phyloP scores from a whole-genome alignment of 2,797 vertebrate species.

The Cuculus canorus region DNA sequence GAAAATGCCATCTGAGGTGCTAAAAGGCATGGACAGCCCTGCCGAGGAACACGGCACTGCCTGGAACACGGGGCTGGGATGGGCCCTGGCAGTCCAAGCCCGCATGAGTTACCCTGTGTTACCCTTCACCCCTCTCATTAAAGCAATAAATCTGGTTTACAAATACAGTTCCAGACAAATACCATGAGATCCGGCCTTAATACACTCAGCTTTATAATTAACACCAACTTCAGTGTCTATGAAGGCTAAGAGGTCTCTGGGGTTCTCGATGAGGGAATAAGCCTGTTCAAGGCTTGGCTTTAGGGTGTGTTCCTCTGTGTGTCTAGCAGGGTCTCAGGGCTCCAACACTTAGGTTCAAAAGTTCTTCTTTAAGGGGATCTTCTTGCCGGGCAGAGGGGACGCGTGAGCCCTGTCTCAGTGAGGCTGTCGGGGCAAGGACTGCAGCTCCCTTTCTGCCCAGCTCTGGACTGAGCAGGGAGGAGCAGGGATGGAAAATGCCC shows the following conservation, averaged over 20 bases:
- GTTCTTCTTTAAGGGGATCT: neutral
- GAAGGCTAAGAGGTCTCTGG: slow-evolving; percentile 31
- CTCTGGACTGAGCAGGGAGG: neutral
- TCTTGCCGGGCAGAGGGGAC: fast-evolving
- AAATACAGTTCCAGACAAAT: neutral
- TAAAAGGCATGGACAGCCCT: fast-evolving
- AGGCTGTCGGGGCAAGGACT: neutral
- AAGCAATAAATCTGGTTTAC: neutral
- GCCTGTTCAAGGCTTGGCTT: neutral
- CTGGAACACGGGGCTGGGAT: neutral
- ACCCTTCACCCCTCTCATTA: neutral
- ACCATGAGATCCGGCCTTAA: slow-evolving; percentile 6
- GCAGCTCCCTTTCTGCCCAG: neutral
- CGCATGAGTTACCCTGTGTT: fast-evolving
- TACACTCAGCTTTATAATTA: slow-evolving; percentile 26
- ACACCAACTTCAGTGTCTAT: neutral
- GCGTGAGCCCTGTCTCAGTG: fast-evolving
- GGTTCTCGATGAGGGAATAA: neutral
- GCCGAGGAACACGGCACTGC: neutral
- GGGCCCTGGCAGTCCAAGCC: neutral
- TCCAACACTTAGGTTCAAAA: neutral
- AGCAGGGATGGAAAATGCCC: slow-evolving; percentile 23
- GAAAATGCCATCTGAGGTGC: neutral
- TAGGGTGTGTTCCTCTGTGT: neutral
- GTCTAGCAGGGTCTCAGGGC: neutral